Evolutionary conservation across 1,140 invertebrate genomes (phyloP), one percentile per base, ranked within the genome.

Genomic region (Zaprionus davidi): DNA sequence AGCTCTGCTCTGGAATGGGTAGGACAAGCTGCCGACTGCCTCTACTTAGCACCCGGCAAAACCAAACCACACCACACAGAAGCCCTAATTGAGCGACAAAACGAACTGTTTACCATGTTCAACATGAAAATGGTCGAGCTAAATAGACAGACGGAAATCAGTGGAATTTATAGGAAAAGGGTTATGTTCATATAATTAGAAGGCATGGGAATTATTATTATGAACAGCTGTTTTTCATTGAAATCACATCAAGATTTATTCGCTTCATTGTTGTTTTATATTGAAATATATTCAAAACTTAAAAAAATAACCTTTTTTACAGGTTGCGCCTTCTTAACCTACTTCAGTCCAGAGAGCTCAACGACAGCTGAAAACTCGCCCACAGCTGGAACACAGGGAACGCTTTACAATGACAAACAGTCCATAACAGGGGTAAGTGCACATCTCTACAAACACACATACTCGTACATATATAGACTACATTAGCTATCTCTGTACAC

Each of bases 281-380:
- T 58, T 36, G 5, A 3, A 58, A 20, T 20, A 58, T 31, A 22
- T 13, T 9, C 4, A 0, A 11, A 49, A 49, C 24, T 31, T 34
- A 31, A 20, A 13, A 22, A n/a, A 15, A 22, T 17, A 3, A 13
- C 12, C 17, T 46, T 24, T 26, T 56, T 60, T 51, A 26, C 95
- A 98, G 98, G 98, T 93, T 99, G 98, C 95, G 98, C 98, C 90
- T 99, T 99, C 94, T 95, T 99, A 93, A 99, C 98, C 82, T 99
- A 98, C 95, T 98, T 97, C 94, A 97, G 96, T 93, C 96, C 97
- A 92, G 98, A 99, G 93, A 98, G 97, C 94, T 97, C 98, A 82
- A 70, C 95, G 97, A 92, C 97, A 95, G 94, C 98, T 66, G 90
- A 82, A 7, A 90, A 85, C 60, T 91, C 90, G 26, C 90, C 90